These are phyloP conservation scores for Pseudorectes ferrugineus DNA, from an alignment of 2,113 vertebrate species.

Conservation along the genomic window DNA sequence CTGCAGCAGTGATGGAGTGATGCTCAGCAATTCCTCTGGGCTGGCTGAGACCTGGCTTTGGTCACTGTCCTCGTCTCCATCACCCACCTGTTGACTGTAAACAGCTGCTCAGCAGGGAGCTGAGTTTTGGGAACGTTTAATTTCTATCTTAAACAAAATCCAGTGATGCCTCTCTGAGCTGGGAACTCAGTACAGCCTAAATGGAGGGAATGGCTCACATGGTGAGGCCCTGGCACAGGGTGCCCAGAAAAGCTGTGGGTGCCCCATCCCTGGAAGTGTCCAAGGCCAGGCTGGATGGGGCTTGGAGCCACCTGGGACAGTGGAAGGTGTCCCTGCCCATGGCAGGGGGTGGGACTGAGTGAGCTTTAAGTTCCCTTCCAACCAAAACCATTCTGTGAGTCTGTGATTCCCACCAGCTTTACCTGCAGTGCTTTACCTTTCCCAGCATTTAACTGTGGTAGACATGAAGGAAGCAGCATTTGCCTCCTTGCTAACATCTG, in stretches of 20 bases:
- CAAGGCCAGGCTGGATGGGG: rapidly evolving
- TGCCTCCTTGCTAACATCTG: background rate
- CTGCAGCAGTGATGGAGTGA: rapidly evolving
- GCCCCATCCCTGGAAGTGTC: background rate
- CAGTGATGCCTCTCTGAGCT: background rate
- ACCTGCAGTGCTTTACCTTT: background rate
- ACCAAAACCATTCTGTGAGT: background rate
- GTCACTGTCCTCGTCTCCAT: background rate
- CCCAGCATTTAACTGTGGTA: background rate
- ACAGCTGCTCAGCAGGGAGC: background rate
- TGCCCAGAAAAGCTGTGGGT: background rate
- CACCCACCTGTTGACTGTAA: background rate
- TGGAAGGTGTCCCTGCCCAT: background rate
- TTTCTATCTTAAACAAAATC: background rate
- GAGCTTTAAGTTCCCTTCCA: background rate
- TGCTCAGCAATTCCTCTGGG: background rate
- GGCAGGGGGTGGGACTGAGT: background rate
- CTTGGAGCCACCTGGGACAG: background rate
- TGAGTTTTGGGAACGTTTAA: background rate
- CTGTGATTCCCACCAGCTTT: background rate
- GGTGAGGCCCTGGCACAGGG: background rate
- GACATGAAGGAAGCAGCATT: background rate
- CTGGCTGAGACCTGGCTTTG: background rate
- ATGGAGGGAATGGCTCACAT: background rate
- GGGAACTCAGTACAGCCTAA: background rate